Evolutionary conservation across 1,140 invertebrate species (phyloP), one percentile per base, ranked within the genome.

Genomic region (Aphidius ervi): DNA sequence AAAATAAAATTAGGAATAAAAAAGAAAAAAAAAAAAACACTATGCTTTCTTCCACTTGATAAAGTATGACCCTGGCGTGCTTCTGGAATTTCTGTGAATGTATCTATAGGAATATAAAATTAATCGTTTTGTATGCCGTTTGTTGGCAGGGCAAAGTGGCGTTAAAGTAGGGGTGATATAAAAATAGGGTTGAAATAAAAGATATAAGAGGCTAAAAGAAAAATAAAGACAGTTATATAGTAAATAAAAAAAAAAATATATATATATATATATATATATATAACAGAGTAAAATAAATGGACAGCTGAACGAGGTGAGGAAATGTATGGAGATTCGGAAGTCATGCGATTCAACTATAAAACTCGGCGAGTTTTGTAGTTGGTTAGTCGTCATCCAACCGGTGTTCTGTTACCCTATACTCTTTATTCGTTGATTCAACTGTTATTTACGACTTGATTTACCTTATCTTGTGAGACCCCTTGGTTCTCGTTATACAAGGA

Each of bases 281-380:
- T 62, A 58, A 66, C 56, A 65, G 16, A 16, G 23, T 58, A 45
- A 16, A 59, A 47, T 45, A 52, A 58, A 68, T 54, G 60, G 57
- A 67, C 58, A 63, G 59, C 61, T 42, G 66, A 67, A 61, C 43
- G 55, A 62, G 50, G 55, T 57, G 58, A 48, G 45, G 68, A 71
- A 76, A 78, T 75, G 75, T 74, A 79, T 75, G 75, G 73, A 77
- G 73, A 78, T 78, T 74, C 72, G 63, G 65, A 68, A 78, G 77
- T 79, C 77, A 79, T 79, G 77, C 77, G 71, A 79, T 79, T 78
- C 75, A 78, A 79, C 77, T 78, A 79, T 79, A 79, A 79, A 79
- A 79, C 77, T 78, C 76, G 71, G 68, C 69, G 74, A 78, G 74
- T 78, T 77, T 78, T 77, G 76, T 74, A 76, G 72, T 72, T 74